Conservation (phyloP, 64 coral and sea anemone genomes). For the Montipora sp. region DNA sequence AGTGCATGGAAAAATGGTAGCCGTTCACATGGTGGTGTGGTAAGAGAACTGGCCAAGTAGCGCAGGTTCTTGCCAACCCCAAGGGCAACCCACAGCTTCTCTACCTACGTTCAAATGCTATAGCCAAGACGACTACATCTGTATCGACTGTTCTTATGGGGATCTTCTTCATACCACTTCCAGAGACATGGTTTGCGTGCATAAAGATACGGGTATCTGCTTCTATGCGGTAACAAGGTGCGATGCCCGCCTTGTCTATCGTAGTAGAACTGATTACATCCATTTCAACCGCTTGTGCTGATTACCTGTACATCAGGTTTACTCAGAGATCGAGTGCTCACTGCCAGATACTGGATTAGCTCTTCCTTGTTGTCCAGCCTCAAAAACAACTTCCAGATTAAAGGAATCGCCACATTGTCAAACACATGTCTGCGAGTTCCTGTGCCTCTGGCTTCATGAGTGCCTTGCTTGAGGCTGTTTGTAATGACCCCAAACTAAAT, state of each 20-base stretch:
- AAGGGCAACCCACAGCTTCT: slow-evolving; percentile 40
- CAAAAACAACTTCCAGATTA: slow-evolving; percentile 70
- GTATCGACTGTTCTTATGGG: slow-evolving; percentile 60
- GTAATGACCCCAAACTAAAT: slow-evolving; percentile 27
- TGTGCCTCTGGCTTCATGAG: slow-evolving; percentile 11
- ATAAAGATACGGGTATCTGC: slow-evolving; percentile 54
- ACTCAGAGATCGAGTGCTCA: slow-evolving; percentile 22
- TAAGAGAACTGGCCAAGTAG: slow-evolving; percentile 27
- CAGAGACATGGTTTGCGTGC: slow-evolving; percentile 53
- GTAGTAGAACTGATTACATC: slow-evolving; percentile 44
- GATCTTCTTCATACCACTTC: slow-evolving; percentile 38
- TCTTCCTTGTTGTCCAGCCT: slow-evolving; percentile 75
- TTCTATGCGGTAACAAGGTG: slow-evolving; percentile 47
- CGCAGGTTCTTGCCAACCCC: slow-evolving; percentile 2
- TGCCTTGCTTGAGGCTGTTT: slow-evolving; percentile 54
- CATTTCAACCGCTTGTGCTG: slow-evolving; percentile 37
- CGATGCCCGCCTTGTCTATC: slow-evolving; percentile 28
- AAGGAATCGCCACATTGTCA: slow-evolving; percentile 36
- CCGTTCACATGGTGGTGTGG: slow-evolving; percentile 31
- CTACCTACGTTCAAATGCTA: slow-evolving; percentile 29
- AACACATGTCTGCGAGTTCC: slow-evolving; percentile 50
- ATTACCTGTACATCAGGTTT: slow-evolving; percentile 26
- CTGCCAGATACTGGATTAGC: slow-evolving; percentile 54
- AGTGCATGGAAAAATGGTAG: slow-evolving; percentile 66
- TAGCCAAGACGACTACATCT: slow-evolving; percentile 54